phyloP scores from a whole-genome alignment of 2,888 invertebrate genomes.

The Heliconius cydno region DNA sequence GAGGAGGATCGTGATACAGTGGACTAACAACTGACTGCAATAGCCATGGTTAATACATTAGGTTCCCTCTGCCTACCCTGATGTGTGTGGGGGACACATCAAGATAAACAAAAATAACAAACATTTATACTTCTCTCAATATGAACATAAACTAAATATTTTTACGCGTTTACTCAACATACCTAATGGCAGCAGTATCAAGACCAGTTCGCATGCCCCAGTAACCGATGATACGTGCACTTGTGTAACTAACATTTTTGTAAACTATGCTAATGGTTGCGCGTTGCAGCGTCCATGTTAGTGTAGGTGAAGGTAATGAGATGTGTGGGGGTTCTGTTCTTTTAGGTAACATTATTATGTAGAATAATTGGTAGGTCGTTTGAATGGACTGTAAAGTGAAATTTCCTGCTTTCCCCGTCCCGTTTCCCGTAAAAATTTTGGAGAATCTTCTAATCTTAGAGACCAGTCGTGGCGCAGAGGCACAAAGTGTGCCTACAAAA shows the following conservation, averaged over 20 bases:
- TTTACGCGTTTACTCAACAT: background rate
- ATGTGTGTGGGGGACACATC: background rate
- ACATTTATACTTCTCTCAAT: background rate
- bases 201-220: constrained; percentile 21
- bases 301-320: background rate
- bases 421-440: no score
- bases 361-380: no score
- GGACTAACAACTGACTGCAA: no score
- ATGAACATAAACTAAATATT: background rate
- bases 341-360: background rate
- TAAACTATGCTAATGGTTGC: background rate
- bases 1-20: no score
- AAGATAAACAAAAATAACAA: background rate
- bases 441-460: no score
- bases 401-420: no score
- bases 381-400: no score
- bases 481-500: no score
- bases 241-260: constrained; percentile 18
- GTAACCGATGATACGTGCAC: constrained; percentile 28
- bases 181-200: background rate
- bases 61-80: background rate
- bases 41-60: background rate
- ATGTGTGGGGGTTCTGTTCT: background rate
- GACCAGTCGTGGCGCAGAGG: no score
- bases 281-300: background rate